phyloP scores from a whole-genome alignment of 2,113 vertebrate genomes.

The Misgurnus mizolepis region DNA sequence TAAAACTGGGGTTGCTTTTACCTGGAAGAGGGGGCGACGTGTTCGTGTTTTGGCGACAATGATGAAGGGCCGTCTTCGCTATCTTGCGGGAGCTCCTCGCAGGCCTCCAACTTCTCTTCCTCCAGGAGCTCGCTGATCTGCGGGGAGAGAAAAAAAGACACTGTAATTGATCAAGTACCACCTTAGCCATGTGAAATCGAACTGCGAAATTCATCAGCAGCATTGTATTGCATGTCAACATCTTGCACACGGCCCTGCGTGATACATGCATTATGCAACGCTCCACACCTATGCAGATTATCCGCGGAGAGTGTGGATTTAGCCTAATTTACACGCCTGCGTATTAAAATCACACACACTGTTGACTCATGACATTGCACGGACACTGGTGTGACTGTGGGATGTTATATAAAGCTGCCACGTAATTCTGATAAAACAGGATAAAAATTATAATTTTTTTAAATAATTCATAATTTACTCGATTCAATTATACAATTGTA shows the following conservation, averaged over 20 bases:
- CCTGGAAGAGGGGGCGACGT: conserved; percentile 58
- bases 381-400: neutral
- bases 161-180: neutral
- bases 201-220: neutral
- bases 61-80: conserved; percentile 76
- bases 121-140: conserved; percentile 94
- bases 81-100: conserved; percentile 91
- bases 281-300: neutral
- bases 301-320: neutral
- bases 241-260: neutral
- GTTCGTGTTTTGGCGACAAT: conserved; percentile 39
- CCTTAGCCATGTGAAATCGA: neutral
- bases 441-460: too few relatives aligned
- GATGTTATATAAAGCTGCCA: neutral
- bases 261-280: neutral
- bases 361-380: neutral
- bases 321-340: neutral
- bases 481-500: too few relatives aligned
- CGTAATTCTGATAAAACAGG: neutral
- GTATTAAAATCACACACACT: neutral
- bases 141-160: neutral
- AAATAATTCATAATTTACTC: too few relatives aligned
- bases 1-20: conserved; percentile 30
- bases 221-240: neutral
- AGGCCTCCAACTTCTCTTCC: conserved; percentile 90